These are phyloP conservation scores for Hirtodrosophila histrioides DNA, from an alignment of 2,888 invertebrate species.

Conservation along the genomic window DNA sequence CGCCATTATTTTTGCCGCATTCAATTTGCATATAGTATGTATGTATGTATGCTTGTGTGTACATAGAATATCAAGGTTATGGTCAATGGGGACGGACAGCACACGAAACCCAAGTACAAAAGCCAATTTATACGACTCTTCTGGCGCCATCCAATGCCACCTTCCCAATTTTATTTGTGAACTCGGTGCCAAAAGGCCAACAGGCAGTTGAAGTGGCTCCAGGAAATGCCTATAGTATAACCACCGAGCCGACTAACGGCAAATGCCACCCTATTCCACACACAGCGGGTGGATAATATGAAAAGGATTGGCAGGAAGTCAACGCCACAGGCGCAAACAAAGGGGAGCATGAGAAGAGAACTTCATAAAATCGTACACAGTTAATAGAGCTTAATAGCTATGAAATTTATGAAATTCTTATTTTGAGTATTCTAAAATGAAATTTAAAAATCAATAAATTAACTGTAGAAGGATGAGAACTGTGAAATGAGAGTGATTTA, in stretches of 20 bases:
- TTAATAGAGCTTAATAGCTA: too few relatives aligned
- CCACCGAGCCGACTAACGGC: too few relatives aligned
- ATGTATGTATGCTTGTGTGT: too few relatives aligned
- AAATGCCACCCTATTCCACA: background rate
- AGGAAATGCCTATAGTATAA: too few relatives aligned
- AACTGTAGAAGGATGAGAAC: too few relatives aligned
- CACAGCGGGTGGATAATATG: background rate
- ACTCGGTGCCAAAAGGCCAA: conserved; percentile 16
- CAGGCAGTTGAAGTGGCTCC: conserved; percentile 13
- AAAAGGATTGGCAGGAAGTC: background rate
- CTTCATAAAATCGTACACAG: too few relatives aligned
- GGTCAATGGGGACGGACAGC: conserved; percentile 29
- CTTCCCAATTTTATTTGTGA: background rate
- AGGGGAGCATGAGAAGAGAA: too few relatives aligned
- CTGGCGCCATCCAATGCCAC: background rate
- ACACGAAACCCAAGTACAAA: conserved; percentile 21
- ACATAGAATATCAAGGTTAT: conserved; percentile 38
- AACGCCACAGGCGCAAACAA: too few relatives aligned
- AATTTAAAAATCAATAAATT: too few relatives aligned
- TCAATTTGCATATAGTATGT: conserved; percentile 37
- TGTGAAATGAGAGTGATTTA: too few relatives aligned
- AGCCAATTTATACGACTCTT: conserved; percentile 17
- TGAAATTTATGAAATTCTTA: too few relatives aligned
- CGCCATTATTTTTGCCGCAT: conserved; percentile 33
- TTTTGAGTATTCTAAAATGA: too few relatives aligned